Evolutionary conservation across 2,113 vertebrate species (phyloP), one percentile per base, ranked within the genome.

Genomic region (Pelodiscus sinensis): DNA sequence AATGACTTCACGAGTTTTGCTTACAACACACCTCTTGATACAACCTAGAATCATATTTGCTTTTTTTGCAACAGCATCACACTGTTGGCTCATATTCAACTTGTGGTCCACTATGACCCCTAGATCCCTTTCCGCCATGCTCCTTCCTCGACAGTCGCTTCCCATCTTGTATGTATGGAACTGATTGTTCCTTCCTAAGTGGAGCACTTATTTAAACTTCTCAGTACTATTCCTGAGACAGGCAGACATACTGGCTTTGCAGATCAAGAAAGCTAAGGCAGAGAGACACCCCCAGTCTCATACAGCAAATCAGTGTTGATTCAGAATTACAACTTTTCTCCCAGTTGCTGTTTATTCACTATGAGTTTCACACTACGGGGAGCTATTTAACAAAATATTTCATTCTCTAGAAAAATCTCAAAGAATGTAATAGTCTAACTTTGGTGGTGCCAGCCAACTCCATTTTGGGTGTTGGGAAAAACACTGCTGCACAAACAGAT

Each of bases 401-500:
- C 62, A 68, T 68, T n/a, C 62, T n/a, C n/a, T 68, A 68, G 31
- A 8, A n/a, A 68, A n/a, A n/a, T 18, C 29, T 18, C 29, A 68
- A 68, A 79, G 10, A 81, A 57, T 55, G 31, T 18, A 52, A 65
- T 31, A 60, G 44, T 6, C 29, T 81, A n/a, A 25, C 22, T 79
- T 31, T 81, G 14, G 80, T 58, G 24, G 57, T n/a, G 56, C 68
- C 77, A 50, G 83, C 56, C 22, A 81, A 54, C 60, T 27, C 79
- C 65, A 22, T 82, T 31, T 0, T 35, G 8, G 60, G 35, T 0
- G 1, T 57, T 60, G 31, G 1, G 3, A 4, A 75, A 81, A 65
- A 7, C 3, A 6, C 3, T 73, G 71, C 2, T 0, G 56, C 13
- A 21, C 1, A 6, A 80, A 77, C 0, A 3, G 65, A 11, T 19